A percentile compares a stretch with the other conserved stretches of the same genome.
Conservation (phyloP, 1,140 invertebrate species). For the Panagrolaimus sp. region DNA sequence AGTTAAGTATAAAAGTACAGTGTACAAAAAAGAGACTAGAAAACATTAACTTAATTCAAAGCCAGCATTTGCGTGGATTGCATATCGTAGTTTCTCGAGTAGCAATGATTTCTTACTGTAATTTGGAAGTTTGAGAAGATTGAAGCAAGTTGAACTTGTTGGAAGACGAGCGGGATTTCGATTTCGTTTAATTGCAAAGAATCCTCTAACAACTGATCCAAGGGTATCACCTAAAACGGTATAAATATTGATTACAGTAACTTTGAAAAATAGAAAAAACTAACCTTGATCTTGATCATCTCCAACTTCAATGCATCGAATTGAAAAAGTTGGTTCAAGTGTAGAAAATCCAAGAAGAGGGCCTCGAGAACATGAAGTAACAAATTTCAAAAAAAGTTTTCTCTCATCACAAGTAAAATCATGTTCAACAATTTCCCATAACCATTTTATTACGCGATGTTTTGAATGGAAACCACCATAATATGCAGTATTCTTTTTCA, state of each 20-base stretch:
- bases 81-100: constrained; percentile 89
- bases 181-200: constrained; percentile 80
- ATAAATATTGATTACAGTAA: constrained; percentile 26
- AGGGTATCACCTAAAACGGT: constrained; percentile 88
- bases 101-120: constrained; percentile 92
- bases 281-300: constrained; percentile 74
- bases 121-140: constrained; percentile 93
- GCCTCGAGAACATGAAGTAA: constrained; percentile 95
- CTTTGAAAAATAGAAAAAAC: constrained; percentile 5
- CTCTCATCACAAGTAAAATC: constrained; percentile 88
- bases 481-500: constrained; percentile 71
- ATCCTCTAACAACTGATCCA: constrained; percentile 89
- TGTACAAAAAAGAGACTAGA: not conserved
- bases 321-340: constrained; percentile 95
- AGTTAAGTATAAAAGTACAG: no score
- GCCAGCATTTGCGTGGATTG: constrained; percentile 92
- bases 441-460: constrained; percentile 91
- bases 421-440: constrained; percentile 94
- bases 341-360: constrained; percentile 93
- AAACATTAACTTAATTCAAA: constrained; percentile 74
- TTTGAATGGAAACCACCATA: constrained; percentile 98
- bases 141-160: constrained; percentile 98
- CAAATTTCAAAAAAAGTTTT: constrained; percentile 94
- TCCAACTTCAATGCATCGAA: constrained; percentile 94
- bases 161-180: constrained; percentile 90